phyloP scores from a whole-genome alignment of 30 jellyfish, hydroid and myxozoan species.

The Sanderia malayensis region DNA sequence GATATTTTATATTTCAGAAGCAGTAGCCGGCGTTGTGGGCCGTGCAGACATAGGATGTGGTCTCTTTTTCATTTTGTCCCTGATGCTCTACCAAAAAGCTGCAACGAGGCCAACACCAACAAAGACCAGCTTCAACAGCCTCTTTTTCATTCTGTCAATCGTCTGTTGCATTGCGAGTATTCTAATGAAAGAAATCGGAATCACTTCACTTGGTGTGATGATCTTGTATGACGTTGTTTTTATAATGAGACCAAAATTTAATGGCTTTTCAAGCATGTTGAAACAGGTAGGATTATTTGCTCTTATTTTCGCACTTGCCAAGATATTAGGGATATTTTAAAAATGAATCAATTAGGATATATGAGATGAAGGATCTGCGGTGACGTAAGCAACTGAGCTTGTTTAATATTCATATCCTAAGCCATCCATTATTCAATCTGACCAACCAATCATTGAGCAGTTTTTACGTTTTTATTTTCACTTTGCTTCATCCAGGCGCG shows the following conservation, averaged over 20 bases:
- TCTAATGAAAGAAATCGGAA: conserved; percentile 83
- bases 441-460: too few species aligned
- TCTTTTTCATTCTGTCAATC: conserved; percentile 32
- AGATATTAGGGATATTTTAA: too few species aligned
- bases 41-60: conserved; percentile 93
- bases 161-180: conserved; percentile 45
- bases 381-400: too few species aligned
- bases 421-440: too few species aligned
- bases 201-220: conserved; percentile 80
- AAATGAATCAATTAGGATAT: too few species aligned
- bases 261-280: conserved; percentile 12
- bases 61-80: conserved; percentile 59
- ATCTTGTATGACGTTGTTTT: conserved; percentile 65
- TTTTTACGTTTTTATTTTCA: too few species aligned
- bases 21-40: conserved; percentile 97
- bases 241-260: conserved; percentile 35
- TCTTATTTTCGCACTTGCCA: too few species aligned
- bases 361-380: too few species aligned
- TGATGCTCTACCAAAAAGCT: conserved; percentile 49
- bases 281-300: too few species aligned
- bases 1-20: conserved; percentile 64
- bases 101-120: not conserved
- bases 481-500: too few species aligned
- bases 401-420: too few species aligned
- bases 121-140: not conserved